Evolutionary conservation across 2,888 invertebrate species (phyloP).

Genomic region (Ornithoptera alexandrae): DNA sequence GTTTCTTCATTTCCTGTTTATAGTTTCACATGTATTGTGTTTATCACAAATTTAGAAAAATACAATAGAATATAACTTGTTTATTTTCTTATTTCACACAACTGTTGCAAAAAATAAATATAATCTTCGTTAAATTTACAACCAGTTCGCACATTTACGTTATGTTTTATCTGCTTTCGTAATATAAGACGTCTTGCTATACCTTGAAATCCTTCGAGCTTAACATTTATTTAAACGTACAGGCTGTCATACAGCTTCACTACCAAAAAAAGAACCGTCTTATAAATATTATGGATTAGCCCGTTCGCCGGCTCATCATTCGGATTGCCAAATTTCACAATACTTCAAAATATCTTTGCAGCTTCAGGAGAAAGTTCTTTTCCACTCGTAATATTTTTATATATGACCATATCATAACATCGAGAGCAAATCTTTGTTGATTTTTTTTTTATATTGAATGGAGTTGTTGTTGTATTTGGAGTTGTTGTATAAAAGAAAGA

Average conservation of each 20-base stretch:
- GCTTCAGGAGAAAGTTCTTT: background rate
- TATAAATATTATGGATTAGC: background rate
- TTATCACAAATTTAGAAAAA: background rate
- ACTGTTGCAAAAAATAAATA: background rate
- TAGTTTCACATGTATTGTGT: background rate
- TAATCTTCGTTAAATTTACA: conserved; percentile 3
- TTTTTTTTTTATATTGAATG: too few species aligned
- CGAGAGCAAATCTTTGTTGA: too few species aligned
- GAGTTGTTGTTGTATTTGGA: too few species aligned
- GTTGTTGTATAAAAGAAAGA: too few species aligned
- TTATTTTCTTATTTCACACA: background rate
- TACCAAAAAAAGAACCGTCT: background rate
- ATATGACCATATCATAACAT: too few species aligned
- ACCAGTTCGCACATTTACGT: conserved; percentile 6
- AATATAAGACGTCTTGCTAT: background rate
- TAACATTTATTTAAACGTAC: background rate
- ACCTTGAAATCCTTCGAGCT: conserved; percentile 2
- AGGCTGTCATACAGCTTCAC: background rate
- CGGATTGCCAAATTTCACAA: background rate
- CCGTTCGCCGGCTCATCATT: background rate
- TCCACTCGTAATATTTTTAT: too few species aligned
- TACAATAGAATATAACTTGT: background rate
- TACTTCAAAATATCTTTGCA: background rate
- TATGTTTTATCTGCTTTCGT: conserved; percentile 10
- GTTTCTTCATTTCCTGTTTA: too few species aligned